Evolutionary conservation across 2,888 invertebrate genomes (phyloP), one percentile per base, ranked within the genome.

Genomic region (Micropterix aruncella): DNA sequence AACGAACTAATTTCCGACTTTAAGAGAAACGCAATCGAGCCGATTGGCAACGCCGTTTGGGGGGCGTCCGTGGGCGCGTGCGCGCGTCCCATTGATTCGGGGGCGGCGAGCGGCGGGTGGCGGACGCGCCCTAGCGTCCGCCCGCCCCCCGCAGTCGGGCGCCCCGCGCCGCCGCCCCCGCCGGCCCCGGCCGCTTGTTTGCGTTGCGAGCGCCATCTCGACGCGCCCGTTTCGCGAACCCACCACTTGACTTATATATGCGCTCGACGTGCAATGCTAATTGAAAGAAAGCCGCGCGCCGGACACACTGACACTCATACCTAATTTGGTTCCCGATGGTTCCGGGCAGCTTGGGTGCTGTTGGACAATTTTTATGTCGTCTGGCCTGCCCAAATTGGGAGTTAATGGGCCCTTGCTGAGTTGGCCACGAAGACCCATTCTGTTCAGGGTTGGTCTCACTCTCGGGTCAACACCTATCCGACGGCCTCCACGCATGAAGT

Each of bases 101-200:
- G 50, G 53, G 53, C 53, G 57, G 53, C 64, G 66, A 66, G 61
- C 57, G 68, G 62, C 66, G 63, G 63, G 58, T 62, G 65, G 67
- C 69, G 69, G 73, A 72, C 73, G 72, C 69, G 61, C 63, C 61
- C 57, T 61, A 62, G 68, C 58, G 44, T 52, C 44, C 44, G 52
- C 40, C 39, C 45, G 61, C 65, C 60, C 59, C 62, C 55, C 55
- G 56, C 62, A 59, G 57, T 63, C 59, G 60, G 62, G 57, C 61
- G 60, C 59, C 61, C 45, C 42, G 61, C 60, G 62, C 63, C 63
- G 54, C 54, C 51, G 55, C 51, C 54, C 55, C 61, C 60, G 66
- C 62, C 69, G 61, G 59, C 59, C 46, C 52, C 46, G 53, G 52
- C 55, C 55, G 57, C 56, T 53, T 52, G 44, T 18, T 18, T 17